phyloP scores from a whole-genome alignment of 1,140 invertebrate species.

The Mactra quadrangularis region DNA sequence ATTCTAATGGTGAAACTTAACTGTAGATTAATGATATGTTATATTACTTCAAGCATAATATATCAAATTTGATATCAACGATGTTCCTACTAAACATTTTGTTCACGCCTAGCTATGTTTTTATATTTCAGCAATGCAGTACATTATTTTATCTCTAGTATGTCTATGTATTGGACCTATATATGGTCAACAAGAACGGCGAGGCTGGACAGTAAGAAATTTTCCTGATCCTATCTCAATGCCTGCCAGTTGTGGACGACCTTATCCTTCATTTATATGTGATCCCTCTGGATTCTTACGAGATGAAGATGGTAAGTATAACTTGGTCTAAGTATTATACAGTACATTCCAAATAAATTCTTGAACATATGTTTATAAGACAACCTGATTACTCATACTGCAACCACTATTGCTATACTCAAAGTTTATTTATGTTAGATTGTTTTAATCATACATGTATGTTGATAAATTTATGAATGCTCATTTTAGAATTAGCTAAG shows the following conservation, averaged over 20 bases:
- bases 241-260: constrained; percentile 11
- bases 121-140: too few species aligned
- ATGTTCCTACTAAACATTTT: too few species aligned
- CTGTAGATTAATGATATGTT: too few species aligned
- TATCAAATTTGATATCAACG: too few species aligned
- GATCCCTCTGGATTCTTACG: constrained; percentile 2
- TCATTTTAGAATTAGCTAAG: neutral
- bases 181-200: neutral
- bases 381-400: neutral
- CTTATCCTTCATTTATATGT: constrained; percentile 29
- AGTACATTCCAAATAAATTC: neutral
- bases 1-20: too few species aligned
- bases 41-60: too few species aligned
- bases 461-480: neutral
- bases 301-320: constrained; percentile 3
- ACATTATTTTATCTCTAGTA: too few species aligned
- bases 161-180: neutral
- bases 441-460: neutral
- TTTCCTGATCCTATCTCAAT: constrained; percentile 37
- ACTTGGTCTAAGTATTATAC: neutral
- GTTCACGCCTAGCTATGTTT: too few species aligned
- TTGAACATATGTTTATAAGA: neutral
- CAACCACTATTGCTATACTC: neutral
- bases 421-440: neutral
- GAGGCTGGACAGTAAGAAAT: constrained; percentile 8